phyloP scores from a whole-genome alignment of 2,797 vertebrate genomes.

The Cirrhinus mrigala region DNA sequence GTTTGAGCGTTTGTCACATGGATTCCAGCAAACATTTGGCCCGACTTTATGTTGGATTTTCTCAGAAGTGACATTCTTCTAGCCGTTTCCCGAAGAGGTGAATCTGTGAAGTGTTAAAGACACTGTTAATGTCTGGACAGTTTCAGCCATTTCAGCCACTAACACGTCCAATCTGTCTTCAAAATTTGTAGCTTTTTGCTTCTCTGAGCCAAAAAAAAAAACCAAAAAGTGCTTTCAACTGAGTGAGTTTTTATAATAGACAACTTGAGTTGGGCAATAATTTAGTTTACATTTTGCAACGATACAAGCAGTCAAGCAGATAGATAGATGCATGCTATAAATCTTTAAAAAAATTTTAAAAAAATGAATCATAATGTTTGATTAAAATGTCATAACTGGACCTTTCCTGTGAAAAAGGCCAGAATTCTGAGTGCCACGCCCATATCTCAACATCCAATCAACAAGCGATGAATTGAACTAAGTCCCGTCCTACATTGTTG shows the following conservation, averaged over 20 bases:
- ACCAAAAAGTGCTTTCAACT: not conserved
- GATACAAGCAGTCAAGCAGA: not conserved
- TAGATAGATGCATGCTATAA: too few relatives aligned
- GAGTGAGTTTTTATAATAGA: not conserved
- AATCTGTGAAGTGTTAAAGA: not conserved
- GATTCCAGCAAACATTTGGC: not conserved
- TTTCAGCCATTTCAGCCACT: not conserved
- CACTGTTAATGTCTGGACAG: slow-evolving; percentile 8
- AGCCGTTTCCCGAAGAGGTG: not conserved
- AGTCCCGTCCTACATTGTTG: too few relatives aligned
- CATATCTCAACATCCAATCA: too few relatives aligned
- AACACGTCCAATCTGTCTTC: not conserved
- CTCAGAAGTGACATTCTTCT: not conserved
- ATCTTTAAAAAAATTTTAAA: too few relatives aligned
- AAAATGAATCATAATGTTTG: too few relatives aligned
- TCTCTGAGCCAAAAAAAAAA: not conserved
- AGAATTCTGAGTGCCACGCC: too few relatives aligned
- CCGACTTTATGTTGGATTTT: not conserved
- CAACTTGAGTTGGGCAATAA: not conserved
- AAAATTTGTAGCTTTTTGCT: not conserved
- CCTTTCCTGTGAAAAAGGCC: too few relatives aligned
- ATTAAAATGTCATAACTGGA: too few relatives aligned
- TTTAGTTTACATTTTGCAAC: not conserved
- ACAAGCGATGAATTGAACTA: too few relatives aligned
- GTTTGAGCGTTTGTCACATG: not conserved